A percentile compares a stretch with the other conserved stretches of the same genome.
These are phyloP conservation scores for Melanogrammus aeglefinus DNA, from an alignment of 2,797 vertebrate genomes.

Conservation along the genomic window DNA sequence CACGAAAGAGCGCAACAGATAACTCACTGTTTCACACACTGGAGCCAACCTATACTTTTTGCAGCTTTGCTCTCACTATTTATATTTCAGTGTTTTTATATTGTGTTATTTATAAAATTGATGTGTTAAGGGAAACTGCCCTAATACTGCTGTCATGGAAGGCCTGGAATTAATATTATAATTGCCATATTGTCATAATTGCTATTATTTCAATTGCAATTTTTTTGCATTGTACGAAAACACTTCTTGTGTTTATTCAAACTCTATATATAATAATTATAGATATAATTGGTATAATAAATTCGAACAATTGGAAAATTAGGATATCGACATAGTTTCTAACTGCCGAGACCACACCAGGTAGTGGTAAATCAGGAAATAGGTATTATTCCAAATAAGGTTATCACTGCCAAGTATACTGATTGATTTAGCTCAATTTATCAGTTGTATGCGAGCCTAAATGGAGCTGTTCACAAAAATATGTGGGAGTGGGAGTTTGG, in stretches of 20 bases:
- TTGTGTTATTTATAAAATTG: not conserved
- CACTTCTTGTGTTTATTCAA: not conserved
- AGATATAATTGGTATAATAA: not conserved
- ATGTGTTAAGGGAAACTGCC: not conserved
- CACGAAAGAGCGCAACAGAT: not conserved
- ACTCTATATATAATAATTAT: not conserved
- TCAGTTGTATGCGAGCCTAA: slow-evolving; percentile 2
- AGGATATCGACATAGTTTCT: not conserved
- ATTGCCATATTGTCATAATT: no score
- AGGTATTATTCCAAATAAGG: not conserved
- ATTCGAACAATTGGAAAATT: not conserved
- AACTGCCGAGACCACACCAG: not conserved
- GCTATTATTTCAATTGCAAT: no score
- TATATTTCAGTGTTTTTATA: not conserved
- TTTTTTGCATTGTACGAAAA: not conserved
- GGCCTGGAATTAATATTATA: not conserved
- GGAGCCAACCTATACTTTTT: not conserved
- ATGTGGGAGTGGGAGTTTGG: slow-evolving; percentile 2
- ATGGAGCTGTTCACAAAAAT: not conserved
- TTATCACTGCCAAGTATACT: not conserved
- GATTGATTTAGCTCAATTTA: not conserved
- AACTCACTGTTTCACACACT: not conserved
- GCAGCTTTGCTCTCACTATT: not conserved
- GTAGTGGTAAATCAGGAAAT: not conserved
- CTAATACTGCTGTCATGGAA: not conserved